Evolutionary conservation across 1,140 invertebrate genomes (phyloP).

Genomic region (Ostrea denselamellosa): DNA sequence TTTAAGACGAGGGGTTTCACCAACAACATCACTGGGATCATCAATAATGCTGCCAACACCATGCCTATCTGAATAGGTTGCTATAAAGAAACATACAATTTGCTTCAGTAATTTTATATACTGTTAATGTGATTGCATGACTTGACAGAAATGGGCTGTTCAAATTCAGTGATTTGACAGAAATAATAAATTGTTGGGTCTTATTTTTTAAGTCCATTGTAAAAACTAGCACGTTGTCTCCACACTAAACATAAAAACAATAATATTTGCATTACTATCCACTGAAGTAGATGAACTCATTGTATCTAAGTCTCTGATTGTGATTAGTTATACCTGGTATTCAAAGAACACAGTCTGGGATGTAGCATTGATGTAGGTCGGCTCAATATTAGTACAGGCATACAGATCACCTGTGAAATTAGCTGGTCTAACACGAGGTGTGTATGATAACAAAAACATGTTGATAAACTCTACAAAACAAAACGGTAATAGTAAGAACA

Average conservation of each 20-base stretch:
- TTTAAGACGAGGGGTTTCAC: slow-evolving; percentile 79
- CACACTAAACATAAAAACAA: too few relatives aligned
- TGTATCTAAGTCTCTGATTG: too few relatives aligned
- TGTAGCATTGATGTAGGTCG: slow-evolving; percentile 44
- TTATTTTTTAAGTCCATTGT: too few relatives aligned
- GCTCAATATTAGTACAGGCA: neutral
- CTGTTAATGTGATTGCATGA: too few relatives aligned
- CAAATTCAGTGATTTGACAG: too few relatives aligned
- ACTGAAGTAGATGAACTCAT: too few relatives aligned
- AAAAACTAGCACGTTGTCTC: too few relatives aligned
- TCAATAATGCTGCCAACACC: slow-evolving; percentile 87
- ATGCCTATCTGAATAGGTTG: slow-evolving; percentile 85
- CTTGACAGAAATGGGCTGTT: too few relatives aligned
- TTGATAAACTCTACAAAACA: slow-evolving; percentile 75
- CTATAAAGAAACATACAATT: slow-evolving; percentile 80
- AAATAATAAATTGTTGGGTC: too few relatives aligned
- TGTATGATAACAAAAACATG: slow-evolving; percentile 75
- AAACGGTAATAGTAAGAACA: neutral
- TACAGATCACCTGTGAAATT: slow-evolving; percentile 18
- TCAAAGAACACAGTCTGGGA: slow-evolving; percentile 64
- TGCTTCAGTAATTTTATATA: too few relatives aligned
- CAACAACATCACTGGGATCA: slow-evolving; percentile 94
- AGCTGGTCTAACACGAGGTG: slow-evolving; percentile 39
- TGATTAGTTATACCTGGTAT: slow-evolving; percentile 59
- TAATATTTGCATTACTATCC: too few relatives aligned